These are phyloP conservation scores for Melieria omissa DNA, from an alignment of 2,888 invertebrate genomes.

Conservation along the genomic window DNA sequence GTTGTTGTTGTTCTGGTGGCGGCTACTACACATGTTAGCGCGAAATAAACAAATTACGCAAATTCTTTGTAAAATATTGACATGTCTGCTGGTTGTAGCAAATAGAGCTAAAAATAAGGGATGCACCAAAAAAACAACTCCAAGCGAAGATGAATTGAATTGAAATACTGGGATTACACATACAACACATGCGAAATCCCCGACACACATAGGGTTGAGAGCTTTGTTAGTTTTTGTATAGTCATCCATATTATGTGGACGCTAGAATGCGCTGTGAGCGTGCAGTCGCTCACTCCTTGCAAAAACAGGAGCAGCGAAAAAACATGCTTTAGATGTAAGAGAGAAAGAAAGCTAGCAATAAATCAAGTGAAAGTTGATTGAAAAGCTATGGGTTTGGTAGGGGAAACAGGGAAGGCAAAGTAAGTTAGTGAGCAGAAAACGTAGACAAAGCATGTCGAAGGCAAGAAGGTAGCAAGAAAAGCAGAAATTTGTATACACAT, in stretches of 20 bases:
- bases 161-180: neutral
- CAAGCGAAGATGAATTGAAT: neutral
- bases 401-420: neutral
- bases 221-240: too few relatives aligned
- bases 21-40: slow-evolving; percentile 15
- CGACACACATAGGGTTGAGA: neutral
- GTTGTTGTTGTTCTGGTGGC: too few relatives aligned
- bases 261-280: too few relatives aligned
- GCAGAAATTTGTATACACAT: neutral
- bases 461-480: neutral
- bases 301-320: slow-evolving; percentile 1
- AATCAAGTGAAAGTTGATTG: slow-evolving; percentile 29
- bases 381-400: neutral
- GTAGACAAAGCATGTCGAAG: neutral
- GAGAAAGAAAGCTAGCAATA: slow-evolving; percentile 12
- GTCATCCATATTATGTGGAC: too few relatives aligned
- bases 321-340: neutral
- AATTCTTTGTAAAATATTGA: slow-evolving; percentile 30
- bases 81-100: slow-evolving; percentile 9
- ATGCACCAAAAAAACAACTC: neutral
- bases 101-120: slow-evolving; percentile 2
- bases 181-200: neutral
- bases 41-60: slow-evolving; percentile 20
- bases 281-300: too few relatives aligned
- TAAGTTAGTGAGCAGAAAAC: neutral